phyloP scores from a whole-genome alignment of 2,113 vertebrate genomes.

The Elachura formosa region DNA sequence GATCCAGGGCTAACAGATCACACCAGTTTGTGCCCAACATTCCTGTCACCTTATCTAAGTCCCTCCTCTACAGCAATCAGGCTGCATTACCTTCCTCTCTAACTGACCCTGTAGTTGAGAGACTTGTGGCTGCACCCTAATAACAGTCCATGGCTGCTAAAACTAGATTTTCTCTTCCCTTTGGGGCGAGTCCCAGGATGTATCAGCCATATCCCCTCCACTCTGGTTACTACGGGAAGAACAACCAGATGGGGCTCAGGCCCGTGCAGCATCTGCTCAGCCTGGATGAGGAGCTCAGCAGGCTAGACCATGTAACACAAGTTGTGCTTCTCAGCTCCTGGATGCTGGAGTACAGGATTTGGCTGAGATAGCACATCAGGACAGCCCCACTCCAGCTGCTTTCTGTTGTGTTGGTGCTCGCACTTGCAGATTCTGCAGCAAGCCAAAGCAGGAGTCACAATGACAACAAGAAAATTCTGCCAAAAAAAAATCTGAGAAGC shows the following conservation, averaged over 20 bases:
- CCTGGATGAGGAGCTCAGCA: not conserved
- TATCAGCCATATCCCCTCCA: not conserved
- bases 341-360: not conserved
- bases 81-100: not conserved
- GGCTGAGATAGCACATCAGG: not conserved
- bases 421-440: not conserved
- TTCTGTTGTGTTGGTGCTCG: not conserved
- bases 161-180: not conserved
- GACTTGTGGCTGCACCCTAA: not conserved
- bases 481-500: not conserved
- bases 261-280: rapidly evolving
- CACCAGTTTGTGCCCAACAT: not conserved
- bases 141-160: rapidly evolving
- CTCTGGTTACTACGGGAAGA: not conserved
- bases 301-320: rapidly evolving
- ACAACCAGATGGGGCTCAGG: not conserved
- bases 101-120: not conserved
- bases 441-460: not conserved
- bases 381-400: not conserved
- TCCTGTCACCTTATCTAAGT: not conserved
- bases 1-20: not conserved
- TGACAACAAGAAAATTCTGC: not conserved
- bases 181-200: rapidly evolving
- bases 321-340: not conserved
- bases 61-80: not conserved